Evolutionary conservation across 2,113 vertebrate species (phyloP).

Genomic region (Hirundichthys speculiger): DNA sequence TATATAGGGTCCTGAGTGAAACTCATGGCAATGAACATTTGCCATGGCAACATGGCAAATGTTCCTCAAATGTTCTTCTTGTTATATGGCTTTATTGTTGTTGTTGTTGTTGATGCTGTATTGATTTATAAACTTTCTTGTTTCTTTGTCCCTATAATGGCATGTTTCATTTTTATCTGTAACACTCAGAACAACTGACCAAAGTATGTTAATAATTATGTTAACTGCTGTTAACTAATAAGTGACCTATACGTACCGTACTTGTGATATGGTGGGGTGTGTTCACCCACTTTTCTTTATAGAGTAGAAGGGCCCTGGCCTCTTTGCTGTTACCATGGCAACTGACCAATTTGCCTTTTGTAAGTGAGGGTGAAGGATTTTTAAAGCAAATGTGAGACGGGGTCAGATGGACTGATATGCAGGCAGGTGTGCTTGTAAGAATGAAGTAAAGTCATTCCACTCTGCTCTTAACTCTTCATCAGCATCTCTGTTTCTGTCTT

Average conservation of each 20-base stretch:
- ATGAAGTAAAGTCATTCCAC: slow-evolving; percentile 30
- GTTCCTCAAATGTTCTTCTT: too few species aligned
- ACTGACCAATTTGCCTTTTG: slow-evolving; percentile 94
- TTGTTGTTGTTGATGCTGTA: too few species aligned
- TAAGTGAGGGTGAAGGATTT: slow-evolving; percentile 55
- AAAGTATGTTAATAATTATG: too few species aligned
- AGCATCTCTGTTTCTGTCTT: slow-evolving; percentile 30
- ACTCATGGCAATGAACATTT: too few species aligned
- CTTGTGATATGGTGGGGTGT: slow-evolving; percentile 67
- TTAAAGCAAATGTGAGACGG: slow-evolving; percentile 75
- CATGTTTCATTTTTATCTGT: too few species aligned
- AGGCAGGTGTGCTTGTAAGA: slow-evolving; percentile 87
- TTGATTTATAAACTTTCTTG: too few species aligned
- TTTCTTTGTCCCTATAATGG: too few species aligned
- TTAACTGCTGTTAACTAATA: neutral
- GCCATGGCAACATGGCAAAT: too few species aligned
- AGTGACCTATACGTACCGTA: slow-evolving; percentile 3
- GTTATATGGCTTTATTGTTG: too few species aligned
- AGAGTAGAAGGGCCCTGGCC: slow-evolving; percentile 92
- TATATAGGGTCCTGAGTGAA: too few species aligned
- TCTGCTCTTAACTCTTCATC: slow-evolving; percentile 19
- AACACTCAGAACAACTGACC: too few species aligned
- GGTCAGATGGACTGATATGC: slow-evolving; percentile 82
- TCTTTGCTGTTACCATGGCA: slow-evolving; percentile 93
- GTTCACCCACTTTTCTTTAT: slow-evolving; percentile 90